Evolutionary conservation across 35 echinoderm and acorn worm genomes (phyloP), one percentile per base, ranked within the genome.

Genomic region (Anneissia japonica): DNA sequence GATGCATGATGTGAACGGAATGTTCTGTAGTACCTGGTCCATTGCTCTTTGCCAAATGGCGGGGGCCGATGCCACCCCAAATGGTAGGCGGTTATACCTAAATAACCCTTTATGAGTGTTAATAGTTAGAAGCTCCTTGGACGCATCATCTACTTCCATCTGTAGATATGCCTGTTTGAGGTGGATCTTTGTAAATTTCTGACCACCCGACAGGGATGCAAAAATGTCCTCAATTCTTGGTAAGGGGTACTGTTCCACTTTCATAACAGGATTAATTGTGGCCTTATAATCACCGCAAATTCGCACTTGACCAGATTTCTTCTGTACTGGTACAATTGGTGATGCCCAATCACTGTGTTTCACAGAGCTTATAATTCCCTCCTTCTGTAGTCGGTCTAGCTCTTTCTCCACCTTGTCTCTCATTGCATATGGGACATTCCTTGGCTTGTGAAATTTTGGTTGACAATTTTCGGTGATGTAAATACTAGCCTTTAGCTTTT

Each of bases 161-260:
- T 40, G 80, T 82, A 37, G 38, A 43, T 82, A 82, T 11, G 80
- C 35, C 21, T 82, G 80, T 38, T 39, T 82, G 11, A 82, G 38
- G 40, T 82, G 36, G 9, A 82, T 31, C 31, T 82, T 38, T 82
- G 80, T 11, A 30, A 82, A 40, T 34, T 82, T 46, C 36, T 11
- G 51, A 38, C 74, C 85, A 78, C 85, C 74, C 26, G 75, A 40
- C 0, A 88, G 37, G 1, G 35, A 37, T 10, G 87, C 87, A 46
- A 89, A 83, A 3, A 89, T 41, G 40, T 89, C 87, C 37, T 89
- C 87, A 1, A 89, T 83, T 37, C 75, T 74, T 3, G 87, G 79
- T 31, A 89, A 29, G 21, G 87, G 87, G 38, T 89, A 89, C 38
- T 73, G 32, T 16, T 89, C 87, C 30, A 83, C 17, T 74, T 83